Evolutionary conservation across 2,797 vertebrate species (phyloP), one percentile per base, ranked within the genome.

Genomic region (Echiichthys vipera): DNA sequence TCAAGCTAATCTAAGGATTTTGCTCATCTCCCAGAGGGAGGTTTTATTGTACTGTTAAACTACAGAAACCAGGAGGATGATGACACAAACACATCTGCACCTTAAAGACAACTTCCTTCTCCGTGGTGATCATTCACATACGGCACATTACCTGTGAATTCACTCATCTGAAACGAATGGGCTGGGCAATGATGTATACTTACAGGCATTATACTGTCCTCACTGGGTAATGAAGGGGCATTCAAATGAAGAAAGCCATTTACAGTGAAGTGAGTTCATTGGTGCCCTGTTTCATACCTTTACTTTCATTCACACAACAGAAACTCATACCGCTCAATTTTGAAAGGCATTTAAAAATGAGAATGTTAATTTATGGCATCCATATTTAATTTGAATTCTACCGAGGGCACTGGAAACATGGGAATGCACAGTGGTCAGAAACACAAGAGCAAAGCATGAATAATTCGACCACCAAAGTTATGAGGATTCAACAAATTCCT

Each of bases 1-100:
- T 40, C 22, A 15, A 78, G 69, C 22, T n/a, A 24, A 62, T 65
- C n/a, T 65, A 55, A 69, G 65, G 46, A 67, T 36, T 69, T 76
- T 62, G 65, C 62, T 78, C 55, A 37, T 58, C 54, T 65, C 30
- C 2, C 2, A 53, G 25, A 59, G 29, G 20, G 51, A 75, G 57
- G 65, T 8, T 57, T n/a, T 18, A 42, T 42, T 37, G 18, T 20
- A 65, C 29, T 39, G 40, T 61, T 80, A 51, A 81, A 81, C 76
- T 70, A 84, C 56, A 46, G 65, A 73, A 68, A 82, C 46, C 62
- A 67, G 50, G 59, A 83, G 51, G 46, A 63, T 25, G 34, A 62
- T 74, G 77, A 76, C 85, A 87, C 87, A 86, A 90, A 88, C 86
- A 90, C 80, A 89, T 64, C 62, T 78, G 78, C 51, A 77, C 63